Evolutionary conservation across 2,113 vertebrate genomes (phyloP), one percentile per base, ranked within the genome.

Genomic region (Hemiprocne comata): DNA sequence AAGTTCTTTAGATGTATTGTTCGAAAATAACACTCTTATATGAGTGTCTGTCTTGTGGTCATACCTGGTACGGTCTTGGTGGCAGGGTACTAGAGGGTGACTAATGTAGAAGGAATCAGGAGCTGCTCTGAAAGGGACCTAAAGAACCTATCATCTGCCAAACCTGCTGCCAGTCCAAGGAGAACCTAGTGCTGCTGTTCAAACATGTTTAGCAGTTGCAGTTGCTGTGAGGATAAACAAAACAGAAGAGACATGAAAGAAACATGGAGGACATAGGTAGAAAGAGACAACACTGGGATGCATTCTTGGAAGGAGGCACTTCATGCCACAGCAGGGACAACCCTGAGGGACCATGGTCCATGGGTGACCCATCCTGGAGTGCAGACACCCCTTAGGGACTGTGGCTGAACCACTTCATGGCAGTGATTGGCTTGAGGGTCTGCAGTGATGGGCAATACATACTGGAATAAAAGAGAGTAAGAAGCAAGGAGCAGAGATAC

Each of bases 81-180:
- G 51, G 14, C 10, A 54, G 24, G 8, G 5, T 79, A 44, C 33
- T 86, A 54, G 34, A 76, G 23, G 1, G 11, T 73, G 24, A 55
- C 24, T 4, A 0, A 0, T 17, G 20, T 71, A 18, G 5, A 67
- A 60, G 16, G 25, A 94, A 50, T 2, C 2, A 64, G 23, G 4
- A 84, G 11, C 9, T 82, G 38, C 28, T 70, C 53, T 67, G 71
- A 77, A 69, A 89, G 6, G 4, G 26, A 46, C 8, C 7, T 65
- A 55, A 88, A 64, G 5, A 83, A 31, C 5, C 14, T 23, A 44
- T 54, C 13, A 31, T 19, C 42, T 60, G 16, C 28, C 38, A 66
- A 67, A 42, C n/a, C 53, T 60, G 19, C 50, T 11, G 3, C 19
- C 31, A 90, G 6, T 20, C 53, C n/a, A 75, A 54, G 71, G 18